Base-by-base conservation (phyloP, 2,113 vertebrate species). In the Oncorhynchus gorbuscha region DNA sequence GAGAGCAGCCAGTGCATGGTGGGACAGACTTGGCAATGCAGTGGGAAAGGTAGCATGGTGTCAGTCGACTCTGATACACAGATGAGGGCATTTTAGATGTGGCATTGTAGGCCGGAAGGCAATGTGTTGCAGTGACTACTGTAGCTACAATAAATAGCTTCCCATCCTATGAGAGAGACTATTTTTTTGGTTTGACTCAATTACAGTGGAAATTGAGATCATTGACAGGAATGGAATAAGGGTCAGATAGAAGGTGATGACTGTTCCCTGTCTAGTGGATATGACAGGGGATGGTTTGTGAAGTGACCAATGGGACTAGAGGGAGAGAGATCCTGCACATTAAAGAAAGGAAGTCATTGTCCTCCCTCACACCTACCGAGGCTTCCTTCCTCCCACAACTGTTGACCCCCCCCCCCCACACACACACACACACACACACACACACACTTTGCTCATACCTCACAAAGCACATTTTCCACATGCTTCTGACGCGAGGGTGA, bases 301-400 rank as follows among this genome's bases (percentile, higher is more conserved):
- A 55, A 55, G 51, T 55, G 51, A 18, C 51, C 51, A 55, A n/a
- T 66, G 72, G 58, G 62, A 64, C 62, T 12, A 9, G 24, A 12
- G 24, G 4, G 24, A 13, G 24, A 22, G n/a, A 62, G 61, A 24
- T 45, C 39, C 39, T 45, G 39, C 39, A 45, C 39, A 45, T 45
- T 45, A 45, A 69, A 59, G 61, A 45, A 24, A 73, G 72, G 78
- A 76, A 71, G 74, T 28, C 70, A 58, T 80, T 69, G 16, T 55
- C 68, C 61, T 64, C 14, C 51, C 61, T 79, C 67, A 75, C 78
- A 86, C 80, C 73, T 74, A 55, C 9, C 70, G 32, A 22, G 59
- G 35, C 28, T 72, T 80, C 79, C 73, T 32, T 18, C 74, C n/a
- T 24, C 71, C 3, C 68, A 76, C 35, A 18, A 24, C 71, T 59